A percentile compares a stretch with the other conserved stretches of the same genome.
Conservation (phyloP, 2,888 invertebrate species). For the Drosophila fulvimacula region DNA sequence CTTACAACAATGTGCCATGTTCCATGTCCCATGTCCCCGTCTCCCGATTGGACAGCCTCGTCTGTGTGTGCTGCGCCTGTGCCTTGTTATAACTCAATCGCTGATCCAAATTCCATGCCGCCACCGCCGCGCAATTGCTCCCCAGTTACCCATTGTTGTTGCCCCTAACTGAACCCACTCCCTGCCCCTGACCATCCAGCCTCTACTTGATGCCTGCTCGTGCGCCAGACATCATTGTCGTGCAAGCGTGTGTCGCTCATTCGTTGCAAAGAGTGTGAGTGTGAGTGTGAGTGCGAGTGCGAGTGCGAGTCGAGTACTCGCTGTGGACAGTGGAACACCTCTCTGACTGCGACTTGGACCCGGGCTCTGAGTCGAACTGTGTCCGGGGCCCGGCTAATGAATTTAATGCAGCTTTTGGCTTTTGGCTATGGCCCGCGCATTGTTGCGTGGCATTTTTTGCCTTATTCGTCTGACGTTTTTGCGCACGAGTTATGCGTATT, state of each 20-base stretch:
- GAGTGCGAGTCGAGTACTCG: slow-evolving; percentile 47
- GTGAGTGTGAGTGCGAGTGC: slow-evolving; percentile 34
- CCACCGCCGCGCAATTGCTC: slow-evolving; percentile 68
- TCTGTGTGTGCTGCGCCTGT: slow-evolving; percentile 23
- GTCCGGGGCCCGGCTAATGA: slow-evolving; percentile 64
- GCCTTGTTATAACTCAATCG: slow-evolving; percentile 75
- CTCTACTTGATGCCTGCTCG: slow-evolving; percentile 54
- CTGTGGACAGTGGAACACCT: slow-evolving; percentile 61
- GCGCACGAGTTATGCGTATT: slow-evolving; percentile 82
- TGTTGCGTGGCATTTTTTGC: slow-evolving; percentile 73
- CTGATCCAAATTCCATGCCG: slow-evolving; percentile 78
- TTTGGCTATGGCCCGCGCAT: slow-evolving; percentile 54
- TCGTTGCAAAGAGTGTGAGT: slow-evolving; percentile 53
- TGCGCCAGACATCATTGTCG: slow-evolving; percentile 78
- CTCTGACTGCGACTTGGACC: slow-evolving; percentile 21
- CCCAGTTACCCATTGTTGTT: slow-evolving; percentile 81
- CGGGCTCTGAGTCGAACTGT: slow-evolving; percentile 22
- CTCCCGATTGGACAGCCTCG: slow-evolving; percentile 40
- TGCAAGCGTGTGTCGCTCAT: slow-evolving; percentile 76
- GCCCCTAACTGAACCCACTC: slow-evolving; percentile 1
- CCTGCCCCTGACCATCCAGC: background rate
- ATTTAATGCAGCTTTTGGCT: slow-evolving; percentile 77
- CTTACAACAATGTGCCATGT: slow-evolving; percentile 54
- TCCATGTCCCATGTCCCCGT: slow-evolving; percentile 4
- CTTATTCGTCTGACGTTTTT: slow-evolving; percentile 79